Percentiles rank a stretch among this genome's conserved stretches.
phyloP scores from a whole-genome alignment of 1,140 invertebrate genomes.

The Muscidifurax raptorellus region DNA sequence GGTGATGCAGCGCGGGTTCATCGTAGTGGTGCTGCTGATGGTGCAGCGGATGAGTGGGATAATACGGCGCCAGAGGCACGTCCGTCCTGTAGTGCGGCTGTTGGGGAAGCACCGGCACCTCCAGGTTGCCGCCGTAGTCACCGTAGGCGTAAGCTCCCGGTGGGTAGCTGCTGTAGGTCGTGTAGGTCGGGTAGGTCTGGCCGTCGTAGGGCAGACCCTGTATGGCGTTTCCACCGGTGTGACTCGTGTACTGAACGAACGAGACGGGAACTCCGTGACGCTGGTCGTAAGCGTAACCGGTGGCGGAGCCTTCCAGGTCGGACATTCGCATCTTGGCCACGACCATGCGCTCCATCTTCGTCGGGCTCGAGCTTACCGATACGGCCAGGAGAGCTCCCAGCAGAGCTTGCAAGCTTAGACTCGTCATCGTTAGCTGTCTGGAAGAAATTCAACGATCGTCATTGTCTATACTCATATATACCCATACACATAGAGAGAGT shows the following conservation, averaged over 20 bases:
- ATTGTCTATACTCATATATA: no score
- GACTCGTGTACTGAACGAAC: conserved; percentile 69
- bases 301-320: conserved; percentile 67
- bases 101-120: not conserved
- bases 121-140: conserved; percentile 42
- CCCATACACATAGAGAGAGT: no score
- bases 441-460: no score
- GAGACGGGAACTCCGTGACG: conserved; percentile 63
- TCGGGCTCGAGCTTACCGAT: not conserved
- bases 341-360: conserved; percentile 59
- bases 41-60: conserved; percentile 6
- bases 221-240: conserved; percentile 61
- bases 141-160: conserved; percentile 41
- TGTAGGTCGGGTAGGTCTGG: conserved; percentile 56
- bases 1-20: not conserved
- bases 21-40: conserved; percentile 40
- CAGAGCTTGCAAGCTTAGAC: not conserved
- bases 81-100: conserved; percentile 22
- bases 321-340: conserved; percentile 65
- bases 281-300: conserved; percentile 68
- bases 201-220: conserved; percentile 61
- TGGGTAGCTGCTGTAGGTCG: conserved; percentile 46
- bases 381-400: not conserved
- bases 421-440: not conserved
- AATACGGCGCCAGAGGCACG: conserved; percentile 18